These are phyloP conservation scores for Aphelenchoides bicaudatus DNA, from an alignment of 2,888 invertebrate genomes.

Conservation along the genomic window DNA sequence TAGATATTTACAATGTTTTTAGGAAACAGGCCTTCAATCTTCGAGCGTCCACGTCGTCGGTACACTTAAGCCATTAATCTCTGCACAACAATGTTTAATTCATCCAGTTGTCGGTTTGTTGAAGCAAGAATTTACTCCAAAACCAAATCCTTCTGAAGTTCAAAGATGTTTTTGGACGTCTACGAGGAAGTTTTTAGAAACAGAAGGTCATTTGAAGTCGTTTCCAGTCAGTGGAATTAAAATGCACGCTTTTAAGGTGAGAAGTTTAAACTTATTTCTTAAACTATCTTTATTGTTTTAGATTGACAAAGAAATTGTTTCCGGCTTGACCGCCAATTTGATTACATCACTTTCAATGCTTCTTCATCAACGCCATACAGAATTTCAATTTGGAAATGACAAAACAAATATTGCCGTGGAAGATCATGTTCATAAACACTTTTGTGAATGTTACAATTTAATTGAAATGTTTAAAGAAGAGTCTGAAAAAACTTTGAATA, in stretches of 20 bases:
- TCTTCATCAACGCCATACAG: not conserved
- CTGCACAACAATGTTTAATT: not conserved
- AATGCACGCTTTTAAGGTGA: slow-evolving; percentile 6
- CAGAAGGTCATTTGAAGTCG: not conserved
- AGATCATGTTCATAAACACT: too few species aligned
- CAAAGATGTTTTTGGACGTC: not conserved
- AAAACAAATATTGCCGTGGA: too few species aligned
- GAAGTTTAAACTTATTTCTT: not conserved
- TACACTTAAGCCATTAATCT: not conserved
- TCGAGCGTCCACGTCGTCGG: slow-evolving; percentile 3
- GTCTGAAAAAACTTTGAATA: not conserved
- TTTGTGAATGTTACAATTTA: not conserved
- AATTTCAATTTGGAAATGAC: not conserved
- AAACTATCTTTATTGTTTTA: not conserved
- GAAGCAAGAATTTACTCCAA: not conserved
- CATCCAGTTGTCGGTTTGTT: not conserved
- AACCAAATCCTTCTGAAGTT: not conserved
- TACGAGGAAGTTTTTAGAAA: not conserved
- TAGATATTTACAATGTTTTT: not conserved
- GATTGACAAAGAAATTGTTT: not conserved
- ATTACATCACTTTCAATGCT: not conserved
- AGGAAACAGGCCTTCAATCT: not conserved
- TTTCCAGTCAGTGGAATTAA: not conserved
- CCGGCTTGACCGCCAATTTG: slow-evolving; percentile 8
- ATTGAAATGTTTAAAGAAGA: not conserved